phyloP scores from a whole-genome alignment of 64 coral and sea anemone species.

The Catalaphyllia jardinei region DNA sequence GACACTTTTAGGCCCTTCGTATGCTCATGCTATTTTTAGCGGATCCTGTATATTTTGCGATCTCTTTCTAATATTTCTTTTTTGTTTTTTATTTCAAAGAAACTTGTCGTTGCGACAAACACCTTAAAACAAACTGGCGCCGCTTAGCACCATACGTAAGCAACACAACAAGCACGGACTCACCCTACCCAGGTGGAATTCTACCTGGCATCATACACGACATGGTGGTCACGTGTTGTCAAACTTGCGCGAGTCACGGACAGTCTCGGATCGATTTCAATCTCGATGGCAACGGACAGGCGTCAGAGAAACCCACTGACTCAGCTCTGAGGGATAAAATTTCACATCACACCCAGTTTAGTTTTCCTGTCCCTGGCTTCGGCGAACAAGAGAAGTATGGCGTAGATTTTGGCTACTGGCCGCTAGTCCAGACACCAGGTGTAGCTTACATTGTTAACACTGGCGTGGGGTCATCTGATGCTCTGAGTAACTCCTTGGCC shows the following conservation, averaged over 20 bases:
- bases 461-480: constrained; percentile 13
- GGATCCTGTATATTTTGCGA: too few species aligned
- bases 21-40: too few species aligned
- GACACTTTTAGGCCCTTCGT: too few species aligned
- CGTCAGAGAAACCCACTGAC: background rate
- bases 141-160: constrained; percentile 35
- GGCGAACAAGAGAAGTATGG: constrained; percentile 8
- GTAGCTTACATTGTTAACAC: constrained; percentile 53
- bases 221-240: constrained; percentile 49
- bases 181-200: constrained; percentile 32
- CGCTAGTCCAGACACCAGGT: constrained; percentile 43
- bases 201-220: constrained; percentile 34
- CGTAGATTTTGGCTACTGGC: constrained; percentile 41
- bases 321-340: background rate
- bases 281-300: background rate
- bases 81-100: constrained; percentile 5
- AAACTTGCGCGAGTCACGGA: constrained; percentile 4
- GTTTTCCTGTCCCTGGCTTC: constrained; percentile 1
- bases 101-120: constrained; percentile 53
- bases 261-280: constrained; percentile 16
- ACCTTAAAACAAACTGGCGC: constrained; percentile 35
- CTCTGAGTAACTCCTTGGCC: constrained; percentile 20
- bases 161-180: background rate
- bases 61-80: too few species aligned
- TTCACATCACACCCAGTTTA: background rate